Base-by-base conservation (phyloP, 2,888 invertebrate species). In the Pterobdella sp. region DNA sequence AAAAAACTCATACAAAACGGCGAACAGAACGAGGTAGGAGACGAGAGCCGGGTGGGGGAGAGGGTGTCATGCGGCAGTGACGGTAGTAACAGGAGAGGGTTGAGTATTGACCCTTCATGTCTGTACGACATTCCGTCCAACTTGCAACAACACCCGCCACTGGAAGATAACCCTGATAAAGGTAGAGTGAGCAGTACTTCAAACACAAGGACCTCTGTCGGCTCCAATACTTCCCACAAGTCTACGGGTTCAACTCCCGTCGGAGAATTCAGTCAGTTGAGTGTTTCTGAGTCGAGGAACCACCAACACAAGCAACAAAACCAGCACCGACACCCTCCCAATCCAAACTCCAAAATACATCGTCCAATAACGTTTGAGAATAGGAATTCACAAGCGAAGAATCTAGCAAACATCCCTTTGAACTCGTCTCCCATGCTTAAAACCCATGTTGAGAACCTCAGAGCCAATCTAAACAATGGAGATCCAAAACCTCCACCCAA, bases 361-460 rank as follows among this genome's bases (percentile, higher is more conserved):
- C 22, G 22, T 22, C 49, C 10, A 42, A 7, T 22, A 42, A 7
- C 49, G 10, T 42, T 22, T 42, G 22, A 7, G 22, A n/a, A n/a
- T n/a, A n/a, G n/a, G n/a, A n/a, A n/a, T n/a, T n/a, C n/a, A n/a
- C n/a, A n/a, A n/a, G n/a, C n/a, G n/a, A n/a, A n/a, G n/a, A n/a
- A n/a, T n/a, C 49, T 14, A 42, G 49, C 49, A 22, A 7, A 56
- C n/a, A 56, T 56, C n/a, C 60, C 60, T 56, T 26, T 56, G n/a
- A 56, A 56, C 60, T 56, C 60, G n/a, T 56, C 60, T 26, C 3
- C 60, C 60, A 56, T 56, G 60, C 60, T 56, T 26, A 56, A 56
- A n/a, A 56, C 18, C 60, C 60, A 56, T 4, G 60, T 56, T 22
- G 60, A 56, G n/a, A 56, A 22, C n/a, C 18, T 56, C n/a, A 56